Evolutionary conservation across 1,140 invertebrate species (phyloP).

Genomic region (Polypedilum vanderplanki): DNA sequence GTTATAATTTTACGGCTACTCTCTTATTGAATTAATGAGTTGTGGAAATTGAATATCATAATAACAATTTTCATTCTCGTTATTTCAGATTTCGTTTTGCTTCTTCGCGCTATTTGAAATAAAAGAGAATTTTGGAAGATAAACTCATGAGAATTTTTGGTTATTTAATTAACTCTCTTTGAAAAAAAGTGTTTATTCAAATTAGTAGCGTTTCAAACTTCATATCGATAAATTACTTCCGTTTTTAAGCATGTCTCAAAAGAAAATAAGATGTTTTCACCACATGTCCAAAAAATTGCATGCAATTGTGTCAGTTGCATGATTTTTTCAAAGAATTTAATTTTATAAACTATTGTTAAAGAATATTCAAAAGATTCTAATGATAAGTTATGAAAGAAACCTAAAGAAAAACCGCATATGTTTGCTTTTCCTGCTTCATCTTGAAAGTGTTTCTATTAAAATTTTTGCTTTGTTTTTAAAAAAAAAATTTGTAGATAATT

Average conservation of each 20-base stretch:
- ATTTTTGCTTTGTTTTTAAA: too few species aligned
- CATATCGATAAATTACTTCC: not conserved
- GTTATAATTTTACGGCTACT: constrained; percentile 23
- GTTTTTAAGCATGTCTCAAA: not conserved
- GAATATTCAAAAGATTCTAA: not conserved
- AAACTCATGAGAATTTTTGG: not conserved
- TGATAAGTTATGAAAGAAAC: not conserved
- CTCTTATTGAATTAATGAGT: constrained; percentile 8
- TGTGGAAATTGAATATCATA: constrained; percentile 29
- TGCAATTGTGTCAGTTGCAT: constrained; percentile 16
- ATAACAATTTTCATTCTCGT: constrained; percentile 26
- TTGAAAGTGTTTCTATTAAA: not conserved
- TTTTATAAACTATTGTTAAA: not conserved
- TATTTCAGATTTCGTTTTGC: constrained; percentile 5
- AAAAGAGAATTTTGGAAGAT: not conserved
- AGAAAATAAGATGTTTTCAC: not conserved
- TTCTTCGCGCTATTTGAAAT: not conserved
- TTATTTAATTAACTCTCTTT: constrained; percentile 20
- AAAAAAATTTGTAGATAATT: too few species aligned
- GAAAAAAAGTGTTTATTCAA: constrained; percentile 5
- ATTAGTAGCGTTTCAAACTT: not conserved
- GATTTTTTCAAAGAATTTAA: not conserved
- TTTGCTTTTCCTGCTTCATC: constrained; percentile 8
- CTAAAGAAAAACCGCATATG: not conserved
- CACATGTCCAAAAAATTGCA: not conserved